Percentiles rank a stretch among this genome's conserved stretches.
Evolutionary conservation across 1,140 invertebrate species (phyloP).

Genomic region (Periplaneta americana): DNA sequence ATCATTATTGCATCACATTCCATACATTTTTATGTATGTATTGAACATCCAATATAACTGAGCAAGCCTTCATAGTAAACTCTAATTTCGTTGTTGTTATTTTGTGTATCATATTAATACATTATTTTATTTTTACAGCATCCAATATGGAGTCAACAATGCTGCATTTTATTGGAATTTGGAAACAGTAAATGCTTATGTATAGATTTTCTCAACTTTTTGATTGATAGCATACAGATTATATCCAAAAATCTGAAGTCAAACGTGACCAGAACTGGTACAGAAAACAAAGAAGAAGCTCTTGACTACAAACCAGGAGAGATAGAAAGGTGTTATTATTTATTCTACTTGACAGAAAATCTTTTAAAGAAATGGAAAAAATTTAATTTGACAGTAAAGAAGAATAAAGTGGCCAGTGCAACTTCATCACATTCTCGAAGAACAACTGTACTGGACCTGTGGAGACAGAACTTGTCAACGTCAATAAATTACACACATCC

Average conservation of each 20-base stretch:
- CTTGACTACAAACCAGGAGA: neutral
- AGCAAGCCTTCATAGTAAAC: too few relatives aligned
- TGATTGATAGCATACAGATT: neutral
- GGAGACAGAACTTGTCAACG: neutral
- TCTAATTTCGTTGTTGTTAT: too few relatives aligned
- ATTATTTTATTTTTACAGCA: neutral
- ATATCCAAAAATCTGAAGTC: neutral
- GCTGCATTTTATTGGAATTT: neutral
- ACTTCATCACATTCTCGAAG: neutral
- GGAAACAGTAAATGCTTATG: neutral
- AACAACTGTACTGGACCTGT: neutral
- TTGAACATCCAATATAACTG: too few relatives aligned
- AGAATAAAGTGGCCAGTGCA: too few relatives aligned
- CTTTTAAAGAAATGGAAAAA: neutral
- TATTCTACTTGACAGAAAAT: neutral
- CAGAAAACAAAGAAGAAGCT: neutral
- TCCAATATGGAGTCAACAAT: neutral
- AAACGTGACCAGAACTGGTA: neutral
- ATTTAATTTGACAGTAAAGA: neutral
- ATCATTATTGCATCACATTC: too few relatives aligned
- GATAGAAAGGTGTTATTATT: neutral
- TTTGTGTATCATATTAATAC: too few relatives aligned
- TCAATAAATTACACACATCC: neutral
- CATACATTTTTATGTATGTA: too few relatives aligned
- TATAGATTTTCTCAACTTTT: neutral